These are phyloP conservation scores for Caenorhabditis drosophilae DNA, from an alignment of 2,888 invertebrate species.

Conservation along the genomic window DNA sequence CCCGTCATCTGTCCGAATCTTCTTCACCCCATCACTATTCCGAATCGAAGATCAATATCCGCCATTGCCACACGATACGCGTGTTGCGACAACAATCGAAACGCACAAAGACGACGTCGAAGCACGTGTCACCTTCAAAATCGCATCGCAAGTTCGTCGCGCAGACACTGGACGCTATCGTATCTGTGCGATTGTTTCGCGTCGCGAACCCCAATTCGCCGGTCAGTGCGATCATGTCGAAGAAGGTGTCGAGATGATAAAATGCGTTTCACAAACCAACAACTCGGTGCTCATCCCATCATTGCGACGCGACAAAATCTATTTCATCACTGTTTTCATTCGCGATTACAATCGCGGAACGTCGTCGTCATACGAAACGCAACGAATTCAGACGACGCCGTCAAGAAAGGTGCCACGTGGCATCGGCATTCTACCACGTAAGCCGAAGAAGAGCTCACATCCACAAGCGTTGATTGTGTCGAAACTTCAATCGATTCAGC, in stretches of 20 bases:
- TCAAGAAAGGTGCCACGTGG: slow-evolving; percentile 19
- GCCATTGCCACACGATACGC: slow-evolving; percentile 51
- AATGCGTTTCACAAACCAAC: slow-evolving; percentile 52
- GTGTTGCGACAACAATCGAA: slow-evolving; percentile 39
- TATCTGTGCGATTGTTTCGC: slow-evolving; percentile 51
- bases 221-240: slow-evolving; percentile 54
- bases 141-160: slow-evolving; percentile 31
- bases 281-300: slow-evolving; percentile 43
- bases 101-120: slow-evolving; percentile 13
- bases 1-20: slow-evolving; percentile 33
- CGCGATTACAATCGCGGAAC: slow-evolving; percentile 47
- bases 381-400: slow-evolving; percentile 24
- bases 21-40: slow-evolving; percentile 40
- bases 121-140: slow-evolving; percentile 42
- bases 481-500: slow-evolving; percentile 24
- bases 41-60: slow-evolving; percentile 54
- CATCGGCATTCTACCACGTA: slow-evolving; percentile 8
- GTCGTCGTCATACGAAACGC: slow-evolving; percentile 43
- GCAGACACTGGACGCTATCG: slow-evolving; percentile 39
- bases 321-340: slow-evolving; percentile 53
- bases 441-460: slow-evolving; percentile 5
- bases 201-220: slow-evolving; percentile 44
- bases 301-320: slow-evolving; percentile 39
- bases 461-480: slow-evolving; percentile 13
- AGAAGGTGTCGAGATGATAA: slow-evolving; percentile 54